phyloP scores from a whole-genome alignment of 53 echinoderm and acorn worm genomes.

The Holothuria scabra region DNA sequence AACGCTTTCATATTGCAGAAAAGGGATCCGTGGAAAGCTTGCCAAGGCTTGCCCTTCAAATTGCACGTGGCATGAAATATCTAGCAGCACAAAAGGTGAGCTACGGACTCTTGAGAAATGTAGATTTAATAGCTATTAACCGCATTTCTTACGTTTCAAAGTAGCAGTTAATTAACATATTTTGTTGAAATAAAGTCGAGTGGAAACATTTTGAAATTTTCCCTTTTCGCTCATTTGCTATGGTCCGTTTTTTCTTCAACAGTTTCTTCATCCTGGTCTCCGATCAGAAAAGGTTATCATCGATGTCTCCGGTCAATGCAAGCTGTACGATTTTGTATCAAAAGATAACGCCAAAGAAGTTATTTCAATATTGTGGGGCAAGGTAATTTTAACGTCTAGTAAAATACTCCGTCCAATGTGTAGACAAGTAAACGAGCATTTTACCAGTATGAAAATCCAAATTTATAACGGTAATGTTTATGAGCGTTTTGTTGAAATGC shows the following conservation, averaged over 20 bases:
- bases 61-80: neutral
- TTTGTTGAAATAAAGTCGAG: neutral
- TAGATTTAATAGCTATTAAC: neutral
- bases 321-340: slow-evolving; percentile 17
- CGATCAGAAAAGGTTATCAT: neutral
- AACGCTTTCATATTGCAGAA: slow-evolving; percentile 1
- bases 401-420: too few relatives aligned
- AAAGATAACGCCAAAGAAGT: neutral
- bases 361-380: neutral
- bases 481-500: too few relatives aligned
- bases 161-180: too few relatives aligned
- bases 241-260: neutral
- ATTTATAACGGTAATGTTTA: too few relatives aligned
- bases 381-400: neutral
- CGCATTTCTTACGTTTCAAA: neutral
- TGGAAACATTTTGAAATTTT: neutral
- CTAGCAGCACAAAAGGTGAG: neutral
- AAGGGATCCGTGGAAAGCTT: neutral
- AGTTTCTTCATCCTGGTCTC: slow-evolving; percentile 21
- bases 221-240: too few relatives aligned
- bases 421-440: too few relatives aligned
- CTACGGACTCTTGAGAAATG: too few relatives aligned
- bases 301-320: slow-evolving; percentile 7
- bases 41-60: neutral
- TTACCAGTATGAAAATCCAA: too few relatives aligned